A percentile compares a stretch with the other conserved stretches of the same genome.
Evolutionary conservation across 1,140 invertebrate species (phyloP).

Genomic region (Halyomorpha halys): DNA sequence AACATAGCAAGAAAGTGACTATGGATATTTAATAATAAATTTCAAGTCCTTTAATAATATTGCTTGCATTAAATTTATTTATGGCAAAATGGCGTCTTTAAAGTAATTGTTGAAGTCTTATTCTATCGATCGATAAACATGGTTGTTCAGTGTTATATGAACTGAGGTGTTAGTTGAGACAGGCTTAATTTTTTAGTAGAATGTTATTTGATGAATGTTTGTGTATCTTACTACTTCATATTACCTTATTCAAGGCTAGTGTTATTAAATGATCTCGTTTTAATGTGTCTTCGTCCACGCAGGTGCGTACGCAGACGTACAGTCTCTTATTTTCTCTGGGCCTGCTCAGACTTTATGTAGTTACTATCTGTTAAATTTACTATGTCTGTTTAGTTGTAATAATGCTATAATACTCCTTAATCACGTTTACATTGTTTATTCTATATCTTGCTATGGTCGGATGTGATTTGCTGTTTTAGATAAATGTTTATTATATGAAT

Average conservation of each 20-base stretch:
- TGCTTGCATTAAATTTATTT: not conserved
- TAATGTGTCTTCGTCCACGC: constrained; percentile 42
- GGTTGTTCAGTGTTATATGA: constrained; percentile 9
- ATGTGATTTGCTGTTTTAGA: no score
- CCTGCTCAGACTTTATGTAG: constrained; percentile 47
- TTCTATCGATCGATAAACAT: constrained; percentile 22
- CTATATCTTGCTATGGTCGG: no score
- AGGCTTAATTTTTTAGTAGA: constrained; percentile 29
- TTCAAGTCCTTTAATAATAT: no score
- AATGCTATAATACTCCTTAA: not conserved
- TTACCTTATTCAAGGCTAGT: constrained; percentile 31
- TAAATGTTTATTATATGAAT: no score
- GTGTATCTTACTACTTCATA: constrained; percentile 3
- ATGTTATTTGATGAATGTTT: constrained; percentile 20
- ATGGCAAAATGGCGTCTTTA: not conserved
- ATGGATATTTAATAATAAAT: no score
- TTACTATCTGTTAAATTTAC: not conserved
- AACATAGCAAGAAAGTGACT: no score
- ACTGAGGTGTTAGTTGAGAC: constrained; percentile 10
- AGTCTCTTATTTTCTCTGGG: constrained; percentile 63
- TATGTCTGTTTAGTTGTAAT: not conserved
- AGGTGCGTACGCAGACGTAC: constrained; percentile 83
- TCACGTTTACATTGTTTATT: no score
- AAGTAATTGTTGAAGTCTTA: constrained; percentile 16
- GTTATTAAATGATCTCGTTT: constrained; percentile 16